These are phyloP conservation scores for Chloroceryle aenea DNA, from an alignment of 2,113 vertebrate species.

Conservation along the genomic window DNA sequence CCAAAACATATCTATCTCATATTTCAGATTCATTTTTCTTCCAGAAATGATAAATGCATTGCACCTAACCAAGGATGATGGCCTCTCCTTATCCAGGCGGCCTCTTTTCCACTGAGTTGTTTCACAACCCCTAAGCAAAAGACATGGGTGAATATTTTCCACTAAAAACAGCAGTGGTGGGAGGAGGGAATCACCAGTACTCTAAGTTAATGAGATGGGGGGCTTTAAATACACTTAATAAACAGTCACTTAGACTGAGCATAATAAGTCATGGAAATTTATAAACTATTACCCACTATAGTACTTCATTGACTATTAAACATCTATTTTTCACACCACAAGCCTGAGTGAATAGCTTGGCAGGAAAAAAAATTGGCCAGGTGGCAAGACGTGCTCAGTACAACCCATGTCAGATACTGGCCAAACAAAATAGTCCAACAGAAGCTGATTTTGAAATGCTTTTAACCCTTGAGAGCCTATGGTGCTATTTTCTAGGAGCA, in stretches of 20 bases:
- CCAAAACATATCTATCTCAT: neutral
- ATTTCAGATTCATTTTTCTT: slow-evolving; percentile 4
- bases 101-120: slow-evolving; percentile 47
- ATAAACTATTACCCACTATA: slow-evolving; percentile 75
- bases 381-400: slow-evolving; percentile 72
- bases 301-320: slow-evolving; percentile 78
- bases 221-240: slow-evolving; percentile 74
- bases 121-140: slow-evolving; percentile 45
- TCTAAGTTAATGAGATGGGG: slow-evolving; percentile 69
- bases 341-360: slow-evolving; percentile 76
- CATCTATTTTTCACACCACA: slow-evolving; percentile 77
- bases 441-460: slow-evolving; percentile 40
- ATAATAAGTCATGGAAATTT: slow-evolving; percentile 80
- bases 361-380: slow-evolving; percentile 72
- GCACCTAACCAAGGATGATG: slow-evolving; percentile 36
- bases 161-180: slow-evolving; percentile 64
- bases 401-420: slow-evolving; percentile 65
- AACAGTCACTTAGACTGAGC: slow-evolving; percentile 68
- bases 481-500: neutral
- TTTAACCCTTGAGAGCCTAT: slow-evolving; percentile 43
- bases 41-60: slow-evolving; percentile 5
- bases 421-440: slow-evolving; percentile 71
- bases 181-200: slow-evolving; percentile 66
- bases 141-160: slow-evolving; percentile 64
- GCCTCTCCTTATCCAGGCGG: slow-evolving; percentile 44